A percentile compares a stretch with the other conserved stretches of the same genome.
Evolutionary conservation across 2,797 vertebrate species (phyloP).

Genomic region (Lepidocolaptes lacrymiger): DNA sequence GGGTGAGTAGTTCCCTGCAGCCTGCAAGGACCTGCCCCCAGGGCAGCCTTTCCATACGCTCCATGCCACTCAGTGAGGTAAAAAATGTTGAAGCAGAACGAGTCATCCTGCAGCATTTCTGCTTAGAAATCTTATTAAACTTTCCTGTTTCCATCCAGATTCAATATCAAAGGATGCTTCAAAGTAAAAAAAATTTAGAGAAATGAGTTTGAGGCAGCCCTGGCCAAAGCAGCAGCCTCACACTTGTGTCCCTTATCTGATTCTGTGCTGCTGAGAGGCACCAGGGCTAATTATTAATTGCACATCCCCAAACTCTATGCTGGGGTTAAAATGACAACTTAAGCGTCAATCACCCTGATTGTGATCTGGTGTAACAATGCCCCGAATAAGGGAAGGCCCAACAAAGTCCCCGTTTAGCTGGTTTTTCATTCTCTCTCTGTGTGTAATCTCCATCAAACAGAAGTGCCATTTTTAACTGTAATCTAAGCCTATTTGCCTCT

Average conservation of each 20-base stretch:
- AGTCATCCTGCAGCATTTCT: not conserved
- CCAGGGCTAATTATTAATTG: conserved; percentile 1
- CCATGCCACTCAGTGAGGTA: not conserved
- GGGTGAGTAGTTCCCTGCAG: not conserved
- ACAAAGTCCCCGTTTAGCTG: not conserved
- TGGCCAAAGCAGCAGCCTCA: not conserved
- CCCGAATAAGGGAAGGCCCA: not conserved
- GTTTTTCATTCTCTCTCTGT: not conserved
- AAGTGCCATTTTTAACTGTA: conserved; percentile 25
- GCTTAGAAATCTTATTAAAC: not conserved
- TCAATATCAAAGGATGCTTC: not conserved
- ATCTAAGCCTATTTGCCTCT: conserved; percentile 4
- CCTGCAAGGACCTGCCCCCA: not conserved
- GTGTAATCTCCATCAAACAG: conserved; percentile 57
- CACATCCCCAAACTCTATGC: not conserved
- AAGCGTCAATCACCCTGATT: conserved; percentile 47
- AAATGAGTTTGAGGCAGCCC: not conserved
- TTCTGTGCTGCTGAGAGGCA: not conserved
- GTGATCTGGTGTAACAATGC: conserved; percentile 26
- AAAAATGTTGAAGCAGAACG: not conserved
- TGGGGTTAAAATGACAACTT: conserved; percentile 38
- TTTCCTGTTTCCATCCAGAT: not conserved
- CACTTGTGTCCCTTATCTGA: not conserved
- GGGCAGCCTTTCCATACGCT: fast-evolving
- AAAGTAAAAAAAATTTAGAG: not conserved